Evolutionary conservation across 2,113 vertebrate genomes (phyloP).

Genomic region (Nesoenas mayeri): DNA sequence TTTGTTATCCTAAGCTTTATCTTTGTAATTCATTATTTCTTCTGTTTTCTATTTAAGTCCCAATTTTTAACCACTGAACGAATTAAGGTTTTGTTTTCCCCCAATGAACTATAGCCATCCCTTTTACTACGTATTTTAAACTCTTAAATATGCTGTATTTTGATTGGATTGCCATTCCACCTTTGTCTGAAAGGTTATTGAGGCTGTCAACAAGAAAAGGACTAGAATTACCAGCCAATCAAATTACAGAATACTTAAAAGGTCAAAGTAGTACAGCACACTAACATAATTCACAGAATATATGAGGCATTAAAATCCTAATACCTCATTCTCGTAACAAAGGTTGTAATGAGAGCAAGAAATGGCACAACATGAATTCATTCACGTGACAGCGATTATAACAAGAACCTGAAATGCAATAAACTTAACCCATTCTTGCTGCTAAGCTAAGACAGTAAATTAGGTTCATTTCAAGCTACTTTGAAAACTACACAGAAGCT

Average conservation of each 20-base stretch:
- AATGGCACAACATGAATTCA: slow-evolving; percentile 65
- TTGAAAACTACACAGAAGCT: background rate
- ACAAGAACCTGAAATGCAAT: slow-evolving; percentile 63
- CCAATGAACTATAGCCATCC: background rate
- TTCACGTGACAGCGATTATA: slow-evolving; percentile 54
- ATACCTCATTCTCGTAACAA: slow-evolving; percentile 62
- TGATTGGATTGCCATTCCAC: slow-evolving; percentile 37
- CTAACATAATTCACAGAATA: slow-evolving; percentile 66
- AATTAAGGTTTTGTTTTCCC: background rate
- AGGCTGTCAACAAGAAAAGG: slow-evolving; percentile 61
- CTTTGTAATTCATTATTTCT: background rate
- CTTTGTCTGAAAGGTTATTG: slow-evolving; percentile 59
- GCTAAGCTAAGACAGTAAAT: background rate
- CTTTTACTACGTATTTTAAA: background rate
- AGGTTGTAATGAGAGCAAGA: slow-evolving; percentile 71
- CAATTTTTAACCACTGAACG: background rate
- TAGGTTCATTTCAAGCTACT: background rate
- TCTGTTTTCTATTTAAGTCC: background rate
- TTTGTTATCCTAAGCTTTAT: background rate
- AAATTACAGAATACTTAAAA: slow-evolving; percentile 69
- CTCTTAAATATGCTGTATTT: slow-evolving; percentile 48
- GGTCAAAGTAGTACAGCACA: slow-evolving; percentile 55
- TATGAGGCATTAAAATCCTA: slow-evolving; percentile 72
- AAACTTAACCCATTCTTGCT: slow-evolving; percentile 70
- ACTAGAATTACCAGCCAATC: slow-evolving; percentile 64